phyloP scores from a whole-genome alignment of 1,140 invertebrate genomes.

The Cephus cinctus region DNA sequence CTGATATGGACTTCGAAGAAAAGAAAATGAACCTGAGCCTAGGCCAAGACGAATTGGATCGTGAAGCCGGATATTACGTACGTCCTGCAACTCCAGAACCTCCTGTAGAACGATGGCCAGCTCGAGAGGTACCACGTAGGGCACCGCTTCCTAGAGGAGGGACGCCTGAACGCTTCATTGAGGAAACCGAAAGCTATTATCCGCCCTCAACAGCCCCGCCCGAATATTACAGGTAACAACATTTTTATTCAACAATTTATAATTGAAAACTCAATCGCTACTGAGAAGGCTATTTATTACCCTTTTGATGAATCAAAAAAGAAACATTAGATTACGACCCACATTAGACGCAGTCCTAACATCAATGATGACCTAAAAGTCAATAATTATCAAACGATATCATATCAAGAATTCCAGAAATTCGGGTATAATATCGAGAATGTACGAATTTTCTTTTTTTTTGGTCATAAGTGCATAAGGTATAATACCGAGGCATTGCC shows the following conservation, averaged over 20 bases:
- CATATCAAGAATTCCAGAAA: no score
- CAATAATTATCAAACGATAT: no score
- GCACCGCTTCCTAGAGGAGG: constrained; percentile 42
- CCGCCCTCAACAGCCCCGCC: constrained; percentile 26
- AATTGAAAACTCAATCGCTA: not conserved
- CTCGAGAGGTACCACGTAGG: constrained; percentile 32
- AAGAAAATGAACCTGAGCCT: constrained; percentile 90
- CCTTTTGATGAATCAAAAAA: not conserved
- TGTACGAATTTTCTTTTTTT: no score
- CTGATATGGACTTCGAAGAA: constrained; percentile 94
- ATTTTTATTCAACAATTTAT: no score
- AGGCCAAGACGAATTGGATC: constrained; percentile 83
- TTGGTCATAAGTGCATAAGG: no score
- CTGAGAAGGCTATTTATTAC: not conserved
- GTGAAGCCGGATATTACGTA: constrained; percentile 82
- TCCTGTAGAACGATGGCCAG: constrained; percentile 47
- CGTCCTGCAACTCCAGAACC: constrained; percentile 59
- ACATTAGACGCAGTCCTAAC: no score
- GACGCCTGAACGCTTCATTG: constrained; percentile 47
- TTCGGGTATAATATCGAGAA: no score
- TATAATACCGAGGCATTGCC: no score
- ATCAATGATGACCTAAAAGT: no score
- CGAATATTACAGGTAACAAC: constrained; percentile 49
- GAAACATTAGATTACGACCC: no score
- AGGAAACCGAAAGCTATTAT: constrained; percentile 49